phyloP scores from a whole-genome alignment of 2,797 vertebrate genomes.

The Pteropus rufus region DNA sequence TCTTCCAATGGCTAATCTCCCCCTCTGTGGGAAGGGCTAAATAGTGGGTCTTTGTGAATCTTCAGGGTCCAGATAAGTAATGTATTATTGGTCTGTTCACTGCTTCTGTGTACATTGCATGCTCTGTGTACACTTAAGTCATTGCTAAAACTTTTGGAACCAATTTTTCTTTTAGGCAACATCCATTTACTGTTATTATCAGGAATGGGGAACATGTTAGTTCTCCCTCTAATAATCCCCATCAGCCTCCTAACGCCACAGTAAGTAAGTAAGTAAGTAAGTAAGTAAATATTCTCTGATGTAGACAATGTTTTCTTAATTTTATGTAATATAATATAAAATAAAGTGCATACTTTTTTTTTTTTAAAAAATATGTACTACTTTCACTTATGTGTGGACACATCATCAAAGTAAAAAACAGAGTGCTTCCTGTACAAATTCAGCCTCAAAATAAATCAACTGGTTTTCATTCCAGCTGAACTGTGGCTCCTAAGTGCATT shows the following conservation, averaged over 20 bases:
- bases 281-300: neutral
- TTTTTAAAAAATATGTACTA: neutral
- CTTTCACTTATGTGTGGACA: neutral
- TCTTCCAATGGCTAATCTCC: neutral
- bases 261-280: neutral
- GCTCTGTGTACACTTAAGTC: neutral
- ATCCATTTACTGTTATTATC: neutral
- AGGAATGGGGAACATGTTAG: neutral
- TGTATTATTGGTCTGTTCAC: neutral
- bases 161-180: neutral
- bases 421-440: neutral
- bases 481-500: neutral
- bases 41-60: neutral
- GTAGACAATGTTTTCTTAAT: neutral
- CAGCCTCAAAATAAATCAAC: neutral
- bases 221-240: neutral
- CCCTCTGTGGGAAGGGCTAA: neutral
- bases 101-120: neutral
- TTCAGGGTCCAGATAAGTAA: neutral
- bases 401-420: neutral
- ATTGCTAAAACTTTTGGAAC: neutral
- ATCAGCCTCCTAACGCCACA: neutral
- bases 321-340: neutral
- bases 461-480: neutral
- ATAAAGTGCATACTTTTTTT: neutral